Percentiles rank a stretch among this genome's conserved stretches.
These are phyloP conservation scores for Drosophila leonis DNA, from an alignment of 2,888 invertebrate genomes.

Conservation along the genomic window DNA sequence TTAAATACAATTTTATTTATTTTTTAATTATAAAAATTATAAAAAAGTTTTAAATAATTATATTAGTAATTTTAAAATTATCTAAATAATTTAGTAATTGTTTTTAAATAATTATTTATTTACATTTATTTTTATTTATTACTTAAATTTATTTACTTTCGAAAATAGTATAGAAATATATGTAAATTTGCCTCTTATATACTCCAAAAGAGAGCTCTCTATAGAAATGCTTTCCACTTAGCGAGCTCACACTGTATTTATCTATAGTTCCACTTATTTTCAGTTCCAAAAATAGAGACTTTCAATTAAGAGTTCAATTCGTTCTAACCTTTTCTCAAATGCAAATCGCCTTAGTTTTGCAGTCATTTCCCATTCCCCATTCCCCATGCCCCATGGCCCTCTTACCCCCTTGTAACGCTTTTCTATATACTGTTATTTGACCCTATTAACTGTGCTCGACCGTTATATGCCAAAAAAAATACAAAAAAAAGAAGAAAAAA, in stretches of 20 bases:
- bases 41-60: too few species aligned
- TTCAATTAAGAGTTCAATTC: constrained; percentile 24
- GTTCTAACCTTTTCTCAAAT: constrained; percentile 18
- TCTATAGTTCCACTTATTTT: neutral
- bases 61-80: too few species aligned
- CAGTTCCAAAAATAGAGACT: constrained; percentile 6
- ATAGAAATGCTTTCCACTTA: neutral
- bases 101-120: too few species aligned
- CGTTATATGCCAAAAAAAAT: constrained; percentile 35
- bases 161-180: neutral
- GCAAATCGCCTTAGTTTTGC: constrained; percentile 22
- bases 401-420: neutral
- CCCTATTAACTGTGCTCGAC: constrained; percentile 39
- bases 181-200: neutral
- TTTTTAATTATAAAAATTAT: too few species aligned
- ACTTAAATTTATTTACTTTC: neutral
- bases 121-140: neutral
- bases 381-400: too few species aligned
- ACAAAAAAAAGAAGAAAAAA: constrained; percentile 1
- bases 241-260: neutral
- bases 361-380: constrained; percentile 17
- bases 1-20: too few species aligned
- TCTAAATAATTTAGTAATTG: too few species aligned
- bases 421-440: constrained; percentile 48
- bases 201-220: neutral